Evolutionary conservation across 2,797 vertebrate genomes (phyloP), one percentile per base, ranked within the genome.

Genomic region (Borostomias antarcticus): DNA sequence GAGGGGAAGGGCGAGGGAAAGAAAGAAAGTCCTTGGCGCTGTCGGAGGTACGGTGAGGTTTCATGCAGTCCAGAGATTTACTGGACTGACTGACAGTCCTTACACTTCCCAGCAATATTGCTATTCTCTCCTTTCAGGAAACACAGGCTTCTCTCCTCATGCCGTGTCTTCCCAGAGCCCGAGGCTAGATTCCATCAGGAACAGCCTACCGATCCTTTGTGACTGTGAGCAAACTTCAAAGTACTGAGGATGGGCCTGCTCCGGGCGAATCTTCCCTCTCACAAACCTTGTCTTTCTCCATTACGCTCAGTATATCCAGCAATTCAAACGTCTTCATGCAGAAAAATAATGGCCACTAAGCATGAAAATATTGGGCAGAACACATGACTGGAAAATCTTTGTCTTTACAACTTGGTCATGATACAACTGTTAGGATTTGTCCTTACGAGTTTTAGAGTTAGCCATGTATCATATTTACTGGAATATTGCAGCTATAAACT

Each of bases 161-260:
- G 50, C 54, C 73, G 45, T 33, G 48, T 71, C 58, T 67, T 80
- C 61, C 79, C 70, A 54, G 26, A 70, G 60, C 23, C 40, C 58
- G 68, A 77, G 72, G 80, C 86, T 77, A 83, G 73, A 72, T 82
- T 64, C 74, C 52, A 77, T 83, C 78, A 72, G 64, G 50, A 72
- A 71, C n/a, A 77, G 1, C 30, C 58, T 58, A 58, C 70, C 64
- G 32, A 28, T 3, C 68, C 35, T 56, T 15, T 19, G n/a, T 65
- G 43, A 77, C 66, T n/a, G n/a, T n/a, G n/a, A n/a, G n/a, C n/a
- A 53, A 82, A 53, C 78, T 53, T 66, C 53, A 69, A 65, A 61
- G 50, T 8, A 47, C 47, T 48, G 33, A 19, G 62, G 33, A 68
- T 26, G 52, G 25, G 53, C 56, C 11, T 19, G 64, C 40, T 62